A percentile compares a stretch with the other conserved stretches of the same genome.
phyloP scores from a whole-genome alignment of 92 coral and sea anemone genomes.

The Actinernus sp. region DNA sequence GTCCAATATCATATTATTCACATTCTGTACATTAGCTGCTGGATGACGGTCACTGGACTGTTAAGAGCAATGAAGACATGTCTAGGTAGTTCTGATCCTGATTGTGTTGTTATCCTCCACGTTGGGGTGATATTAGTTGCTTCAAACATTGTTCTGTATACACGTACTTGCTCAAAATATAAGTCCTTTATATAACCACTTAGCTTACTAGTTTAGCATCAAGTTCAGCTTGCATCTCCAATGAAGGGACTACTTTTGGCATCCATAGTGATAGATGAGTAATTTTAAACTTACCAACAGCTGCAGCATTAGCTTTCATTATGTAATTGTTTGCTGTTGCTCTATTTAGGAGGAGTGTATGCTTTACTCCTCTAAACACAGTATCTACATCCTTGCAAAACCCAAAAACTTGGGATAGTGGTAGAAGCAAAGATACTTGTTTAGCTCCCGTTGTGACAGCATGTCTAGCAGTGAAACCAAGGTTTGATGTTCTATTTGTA shows the following conservation, averaged over 20 bases:
- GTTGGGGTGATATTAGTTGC: slow-evolving; percentile 5
- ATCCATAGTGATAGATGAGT: not conserved
- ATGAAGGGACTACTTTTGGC: slow-evolving; percentile 1
- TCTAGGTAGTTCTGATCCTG: not conserved
- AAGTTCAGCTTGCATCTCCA: slow-evolving; percentile 4
- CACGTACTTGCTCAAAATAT: slow-evolving; percentile 5
- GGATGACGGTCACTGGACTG: slow-evolving; percentile 3
- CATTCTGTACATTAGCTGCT: not conserved
- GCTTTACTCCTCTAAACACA: slow-evolving; percentile 8
- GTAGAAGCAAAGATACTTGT: slow-evolving; percentile 2
- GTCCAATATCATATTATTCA: slow-evolving; percentile 17
- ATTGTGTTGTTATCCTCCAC: not conserved
- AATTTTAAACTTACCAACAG: slow-evolving; percentile 3
- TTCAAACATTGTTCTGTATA: slow-evolving; percentile 16
- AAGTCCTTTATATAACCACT: not conserved
- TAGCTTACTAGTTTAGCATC: slow-evolving; percentile 5
- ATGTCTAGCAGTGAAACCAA: slow-evolving; percentile 6
- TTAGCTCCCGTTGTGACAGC: slow-evolving; percentile 1
- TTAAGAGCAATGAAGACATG: slow-evolving; percentile 4
- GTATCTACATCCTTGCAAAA: slow-evolving; percentile 7
- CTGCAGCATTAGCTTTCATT: slow-evolving; percentile 4
- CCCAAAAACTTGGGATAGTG: slow-evolving; percentile 1
- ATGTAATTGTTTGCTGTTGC: not conserved
- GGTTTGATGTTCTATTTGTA: slow-evolving; percentile 1
- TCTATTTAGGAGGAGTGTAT: not conserved